Conservation (phyloP, 2,888 invertebrate genomes). For the Hartigia nigra region DNA sequence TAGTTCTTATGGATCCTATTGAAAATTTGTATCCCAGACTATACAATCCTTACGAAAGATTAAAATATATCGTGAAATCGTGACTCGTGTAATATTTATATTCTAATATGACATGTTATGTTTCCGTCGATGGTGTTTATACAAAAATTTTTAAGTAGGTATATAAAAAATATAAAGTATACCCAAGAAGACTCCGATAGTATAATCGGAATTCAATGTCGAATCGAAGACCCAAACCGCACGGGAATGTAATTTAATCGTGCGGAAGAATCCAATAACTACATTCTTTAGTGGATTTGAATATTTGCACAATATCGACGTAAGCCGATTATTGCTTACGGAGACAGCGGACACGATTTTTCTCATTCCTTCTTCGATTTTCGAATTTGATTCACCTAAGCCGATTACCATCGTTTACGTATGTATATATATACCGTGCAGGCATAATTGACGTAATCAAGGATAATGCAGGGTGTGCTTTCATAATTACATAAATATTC, state of each 20-base stretch:
- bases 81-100: neutral
- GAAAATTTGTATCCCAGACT: no score
- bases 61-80: neutral
- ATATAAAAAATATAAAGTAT: neutral
- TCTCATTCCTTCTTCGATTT: neutral
- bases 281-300: conserved; percentile 51
- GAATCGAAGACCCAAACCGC: conserved; percentile 46
- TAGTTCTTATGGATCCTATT: no score
- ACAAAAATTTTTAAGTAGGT: neutral
- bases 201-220: conserved; percentile 47
- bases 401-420: neutral
- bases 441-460: neutral
- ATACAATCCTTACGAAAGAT: neutral
- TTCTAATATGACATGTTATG: neutral
- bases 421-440: neutral
- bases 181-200: neutral
- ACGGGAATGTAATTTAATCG: conserved; percentile 61
- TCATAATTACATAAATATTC: neutral
- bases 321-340: conserved; percentile 15
- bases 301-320: conserved; percentile 46
- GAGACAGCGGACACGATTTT: neutral
- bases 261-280: conserved; percentile 58
- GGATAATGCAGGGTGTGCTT: neutral
- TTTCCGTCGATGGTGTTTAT: neutral
- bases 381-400: neutral